phyloP scores from a whole-genome alignment of 2,888 invertebrate species.

The Andrena praecox region DNA sequence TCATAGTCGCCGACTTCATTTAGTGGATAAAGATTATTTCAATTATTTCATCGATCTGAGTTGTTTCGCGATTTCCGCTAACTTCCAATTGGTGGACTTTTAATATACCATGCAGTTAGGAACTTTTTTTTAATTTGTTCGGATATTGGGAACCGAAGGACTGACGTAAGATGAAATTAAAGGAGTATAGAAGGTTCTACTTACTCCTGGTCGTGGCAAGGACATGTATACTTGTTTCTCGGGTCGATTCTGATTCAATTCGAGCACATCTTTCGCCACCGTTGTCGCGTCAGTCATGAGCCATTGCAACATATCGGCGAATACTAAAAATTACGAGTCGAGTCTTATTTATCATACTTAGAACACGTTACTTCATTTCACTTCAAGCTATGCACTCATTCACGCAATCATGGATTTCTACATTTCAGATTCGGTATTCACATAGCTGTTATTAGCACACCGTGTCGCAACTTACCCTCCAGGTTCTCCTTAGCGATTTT shows the following conservation, averaged over 20 bases:
- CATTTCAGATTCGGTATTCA: not conserved
- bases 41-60: no score
- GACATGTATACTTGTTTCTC: constrained; percentile 96
- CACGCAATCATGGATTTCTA: not conserved
- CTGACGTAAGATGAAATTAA: not conserved
- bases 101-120: no score
- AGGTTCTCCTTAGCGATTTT: constrained; percentile 98
- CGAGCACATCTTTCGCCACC: constrained; percentile 95
- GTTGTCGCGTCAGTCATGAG: constrained; percentile 96
- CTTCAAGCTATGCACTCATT: not conserved
- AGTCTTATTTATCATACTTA: not conserved
- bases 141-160: not conserved
- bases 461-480: constrained; percentile 86
- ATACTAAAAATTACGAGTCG: constrained; percentile 86
- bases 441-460: not conserved
- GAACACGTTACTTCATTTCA: not conserved
- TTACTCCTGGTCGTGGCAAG: constrained; percentile 96
- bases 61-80: no score
- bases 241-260: constrained; percentile 89
- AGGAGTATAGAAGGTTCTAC: constrained; percentile 74
- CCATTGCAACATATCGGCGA: constrained; percentile 98
- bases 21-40: no score
- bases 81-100: no score
- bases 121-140: no score
- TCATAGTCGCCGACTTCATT: not conserved